Percentiles rank a stretch among this genome's conserved stretches.
These are phyloP conservation scores for Enteromius argenteus DNA, from an alignment of 2,797 vertebrate genomes.

Conservation along the genomic window DNA sequence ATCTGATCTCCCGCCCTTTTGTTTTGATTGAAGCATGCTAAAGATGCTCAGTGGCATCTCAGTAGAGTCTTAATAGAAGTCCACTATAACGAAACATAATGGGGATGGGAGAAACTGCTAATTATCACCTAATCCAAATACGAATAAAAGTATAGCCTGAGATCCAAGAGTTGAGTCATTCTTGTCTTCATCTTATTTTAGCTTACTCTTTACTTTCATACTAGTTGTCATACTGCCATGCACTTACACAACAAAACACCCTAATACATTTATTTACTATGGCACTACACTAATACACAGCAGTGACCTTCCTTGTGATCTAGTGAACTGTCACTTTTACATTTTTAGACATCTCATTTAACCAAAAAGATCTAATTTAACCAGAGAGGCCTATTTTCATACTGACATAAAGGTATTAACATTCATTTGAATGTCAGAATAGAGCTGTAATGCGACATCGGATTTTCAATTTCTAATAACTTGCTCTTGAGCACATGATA, in stretches of 20 bases:
- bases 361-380: not conserved
- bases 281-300: not conserved
- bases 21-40: slow-evolving; percentile 22
- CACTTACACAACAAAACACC: not conserved
- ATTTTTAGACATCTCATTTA: not conserved
- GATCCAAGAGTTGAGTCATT: not conserved
- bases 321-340: not conserved
- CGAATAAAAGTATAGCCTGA: not conserved
- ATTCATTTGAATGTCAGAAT: not conserved
- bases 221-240: not conserved
- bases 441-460: not conserved
- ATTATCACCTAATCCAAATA: not conserved
- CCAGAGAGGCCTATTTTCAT: not conserved
- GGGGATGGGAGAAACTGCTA: not conserved
- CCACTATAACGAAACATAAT: not conserved
- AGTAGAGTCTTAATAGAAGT: not conserved
- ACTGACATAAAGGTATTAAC: not conserved
- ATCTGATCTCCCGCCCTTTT: not conserved
- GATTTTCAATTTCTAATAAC: not conserved
- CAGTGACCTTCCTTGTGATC: not conserved
- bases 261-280: not conserved
- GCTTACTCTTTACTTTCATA: not conserved
- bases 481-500: not conserved
- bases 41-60: not conserved
- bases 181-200: not conserved